Base-by-base conservation (phyloP, 1,140 invertebrate genomes). In the Chelonus insularis region DNA sequence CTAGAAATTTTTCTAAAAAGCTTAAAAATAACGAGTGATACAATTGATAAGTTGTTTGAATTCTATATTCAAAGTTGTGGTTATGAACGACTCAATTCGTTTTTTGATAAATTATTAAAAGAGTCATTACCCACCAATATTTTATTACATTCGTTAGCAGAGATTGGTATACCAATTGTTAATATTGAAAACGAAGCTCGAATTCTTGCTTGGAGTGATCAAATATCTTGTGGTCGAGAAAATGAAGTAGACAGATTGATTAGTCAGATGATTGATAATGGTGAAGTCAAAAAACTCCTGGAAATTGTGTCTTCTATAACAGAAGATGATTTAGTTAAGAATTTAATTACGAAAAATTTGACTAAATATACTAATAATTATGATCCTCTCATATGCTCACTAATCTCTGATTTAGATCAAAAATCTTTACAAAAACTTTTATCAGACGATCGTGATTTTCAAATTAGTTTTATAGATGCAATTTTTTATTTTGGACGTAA, bases 401-500 rank as follows among this genome's bases (percentile, higher is more conserved):
- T 61, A 51, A 82, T 66, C 72, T 82, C 48, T 52, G 69, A 82
- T 52, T 62, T 83, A n/a, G 72, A 84, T 39, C 66, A 67, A 51
- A 69, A 77, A 66, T 68, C 81, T 39, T 61, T 84, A 57, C 62
- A 72, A 11, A 69, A 74, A 60, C 65, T 86, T n/a, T n/a, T n/a
- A 20, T 82, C 83, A 68, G 62, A 72, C 25, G 71, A 77, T 41
- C 72, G 83, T 21, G 67, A 78, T 51, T 79, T 88, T 69, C 79
- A 81, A 51, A 70, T 74, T 39, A 71, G 79, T 52, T 77, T 87
- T 32, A 66, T 83, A n/a, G 84, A 84, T 69, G 82, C 81, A 64
- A 72, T 87, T 41, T 75, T 84, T 54, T 84, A 86, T 68, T 81
- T 84, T 65, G 82, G 81, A 56, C 68, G 73, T 20, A 73, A 70